Conservation (phyloP, 1,140 invertebrate genomes). For the Vollenhovia emeryi region DNA sequence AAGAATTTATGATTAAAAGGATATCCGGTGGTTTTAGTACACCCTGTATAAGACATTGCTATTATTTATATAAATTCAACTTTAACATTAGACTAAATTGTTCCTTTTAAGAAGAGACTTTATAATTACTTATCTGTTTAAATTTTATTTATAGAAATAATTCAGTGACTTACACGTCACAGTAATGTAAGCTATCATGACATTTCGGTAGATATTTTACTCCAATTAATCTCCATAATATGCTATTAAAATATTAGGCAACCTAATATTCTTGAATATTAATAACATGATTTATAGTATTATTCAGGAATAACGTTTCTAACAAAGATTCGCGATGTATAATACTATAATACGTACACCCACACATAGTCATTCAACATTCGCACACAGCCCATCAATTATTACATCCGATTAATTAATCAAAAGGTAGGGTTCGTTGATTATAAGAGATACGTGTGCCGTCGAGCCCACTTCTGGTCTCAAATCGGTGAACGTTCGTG, state of each 20-base stretch:
- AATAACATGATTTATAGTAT: neutral
- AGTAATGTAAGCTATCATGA: neutral
- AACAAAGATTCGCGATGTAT: neutral
- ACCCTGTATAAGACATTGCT: too few species aligned
- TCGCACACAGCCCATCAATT: slow-evolving; percentile 29
- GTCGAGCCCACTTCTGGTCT: slow-evolving; percentile 53
- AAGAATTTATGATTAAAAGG: too few species aligned
- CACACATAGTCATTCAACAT: neutral
- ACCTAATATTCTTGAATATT: neutral
- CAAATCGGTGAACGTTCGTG: slow-evolving; percentile 58
- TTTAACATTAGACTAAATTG: neutral
- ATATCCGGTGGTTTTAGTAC: too few species aligned
- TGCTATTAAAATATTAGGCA: neutral
- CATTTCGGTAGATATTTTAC: neutral
- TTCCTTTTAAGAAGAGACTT: neutral
- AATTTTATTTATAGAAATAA: neutral
- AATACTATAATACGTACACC: too few species aligned
- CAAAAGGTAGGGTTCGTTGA: slow-evolving; percentile 35
- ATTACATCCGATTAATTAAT: slow-evolving; percentile 70
- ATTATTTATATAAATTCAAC: too few species aligned
- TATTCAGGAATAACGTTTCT: neutral
- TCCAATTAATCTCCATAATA: neutral
- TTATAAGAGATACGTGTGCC: slow-evolving; percentile 27
- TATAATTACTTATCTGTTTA: neutral
- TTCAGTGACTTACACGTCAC: neutral